Conservation (phyloP, 1,140 invertebrate species). For the Aphelenchoides fujianensis region DNA sequence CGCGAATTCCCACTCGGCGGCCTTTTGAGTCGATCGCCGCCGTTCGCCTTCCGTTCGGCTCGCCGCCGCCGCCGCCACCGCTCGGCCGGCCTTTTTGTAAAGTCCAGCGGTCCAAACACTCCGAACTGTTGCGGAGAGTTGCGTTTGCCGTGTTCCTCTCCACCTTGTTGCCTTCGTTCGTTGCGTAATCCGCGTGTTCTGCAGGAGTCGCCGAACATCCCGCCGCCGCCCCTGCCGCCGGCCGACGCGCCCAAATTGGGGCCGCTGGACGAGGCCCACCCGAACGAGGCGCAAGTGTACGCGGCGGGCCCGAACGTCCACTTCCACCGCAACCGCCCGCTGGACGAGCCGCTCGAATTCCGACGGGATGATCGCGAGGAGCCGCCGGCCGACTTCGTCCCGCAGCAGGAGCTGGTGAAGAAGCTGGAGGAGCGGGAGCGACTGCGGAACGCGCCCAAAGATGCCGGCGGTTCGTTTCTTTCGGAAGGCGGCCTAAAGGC, state of each 20-base stretch:
- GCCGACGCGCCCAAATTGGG: not conserved
- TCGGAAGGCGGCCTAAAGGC: not conserved
- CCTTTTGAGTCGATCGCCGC: too few species aligned
- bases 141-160: too few species aligned
- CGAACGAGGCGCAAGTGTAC: conserved; percentile 14
- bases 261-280: not conserved
- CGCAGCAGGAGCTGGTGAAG: conserved; percentile 25
- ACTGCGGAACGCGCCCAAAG: conserved; percentile 12
- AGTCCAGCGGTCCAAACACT: too few species aligned
- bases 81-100: too few species aligned
- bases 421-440: conserved; percentile 19
- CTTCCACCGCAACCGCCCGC: conserved; percentile 17
- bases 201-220: too few species aligned
- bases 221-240: not conserved
- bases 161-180: too few species aligned
- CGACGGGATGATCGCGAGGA: not conserved
- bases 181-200: too few species aligned
- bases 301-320: conserved; percentile 20
- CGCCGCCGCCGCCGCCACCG: too few species aligned
- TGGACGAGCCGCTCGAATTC: conserved; percentile 15
- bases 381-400: conserved; percentile 4
- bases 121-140: too few species aligned
- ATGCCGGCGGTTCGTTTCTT: not conserved
- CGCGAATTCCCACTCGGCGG: too few species aligned
- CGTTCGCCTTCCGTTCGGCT: too few species aligned